These are phyloP conservation scores for Lydus trimaculatus DNA, from an alignment of 2,888 invertebrate genomes.

Conservation along the genomic window DNA sequence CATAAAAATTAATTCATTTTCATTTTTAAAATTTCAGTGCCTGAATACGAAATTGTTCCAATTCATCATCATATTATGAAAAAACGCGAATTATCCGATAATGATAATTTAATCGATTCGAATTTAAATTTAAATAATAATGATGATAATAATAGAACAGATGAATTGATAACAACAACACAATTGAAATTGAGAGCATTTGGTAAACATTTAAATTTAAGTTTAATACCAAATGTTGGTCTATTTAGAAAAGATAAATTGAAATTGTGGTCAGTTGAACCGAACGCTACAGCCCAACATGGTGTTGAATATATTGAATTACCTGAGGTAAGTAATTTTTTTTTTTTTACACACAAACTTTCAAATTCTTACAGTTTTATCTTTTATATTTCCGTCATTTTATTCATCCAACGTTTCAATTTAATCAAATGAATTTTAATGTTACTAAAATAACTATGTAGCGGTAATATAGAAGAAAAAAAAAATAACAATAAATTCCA, in stretches of 20 bases:
- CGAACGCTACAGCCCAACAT: constrained; percentile 78
- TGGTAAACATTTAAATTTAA: constrained; percentile 77
- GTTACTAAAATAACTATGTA: no score
- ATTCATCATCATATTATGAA: constrained; percentile 64
- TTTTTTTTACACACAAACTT: no score
- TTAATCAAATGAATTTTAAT: background rate
- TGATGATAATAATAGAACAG: constrained; percentile 55
- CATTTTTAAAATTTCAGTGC: constrained; percentile 71
- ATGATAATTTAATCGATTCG: constrained; percentile 54
- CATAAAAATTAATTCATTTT: constrained; percentile 20
- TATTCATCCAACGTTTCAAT: background rate
- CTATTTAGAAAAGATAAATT: constrained; percentile 78
- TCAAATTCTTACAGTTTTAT: background rate
- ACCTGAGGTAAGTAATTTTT: constrained; percentile 72
- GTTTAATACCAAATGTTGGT: constrained; percentile 78
- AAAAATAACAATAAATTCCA: background rate
- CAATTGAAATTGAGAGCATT: constrained; percentile 81
- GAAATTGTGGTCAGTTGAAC: constrained; percentile 82
- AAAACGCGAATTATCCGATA: constrained; percentile 21
- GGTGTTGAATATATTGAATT: constrained; percentile 82
- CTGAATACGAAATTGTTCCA: constrained; percentile 84
- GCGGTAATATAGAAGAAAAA: background rate
- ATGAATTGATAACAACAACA: constrained; percentile 65
- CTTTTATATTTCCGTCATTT: background rate
- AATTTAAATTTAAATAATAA: constrained; percentile 20